Evolutionary conservation across 2,888 invertebrate genomes (phyloP).

Genomic region (Panorpa germanica): DNA sequence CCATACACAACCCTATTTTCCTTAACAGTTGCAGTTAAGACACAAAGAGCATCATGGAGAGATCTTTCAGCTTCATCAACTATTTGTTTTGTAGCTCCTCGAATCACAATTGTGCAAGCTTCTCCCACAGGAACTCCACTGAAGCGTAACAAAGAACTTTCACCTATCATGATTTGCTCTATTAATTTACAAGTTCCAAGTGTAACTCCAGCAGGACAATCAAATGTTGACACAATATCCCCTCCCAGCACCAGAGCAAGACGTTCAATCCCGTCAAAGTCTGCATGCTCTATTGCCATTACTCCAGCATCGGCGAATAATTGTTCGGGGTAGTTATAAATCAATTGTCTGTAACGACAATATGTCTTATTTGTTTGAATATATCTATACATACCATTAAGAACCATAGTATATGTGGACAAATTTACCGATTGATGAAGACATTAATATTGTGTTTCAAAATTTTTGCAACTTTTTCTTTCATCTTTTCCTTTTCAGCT

Average conservation of each 20-base stretch:
- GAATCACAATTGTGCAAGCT: slow-evolving; percentile 91
- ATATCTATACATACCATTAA: background rate
- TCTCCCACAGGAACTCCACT: slow-evolving; percentile 88
- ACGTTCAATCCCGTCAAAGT: slow-evolving; percentile 97
- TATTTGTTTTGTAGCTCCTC: slow-evolving; percentile 96
- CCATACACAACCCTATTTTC: slow-evolving; percentile 85
- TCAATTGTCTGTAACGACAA: slow-evolving; percentile 55
- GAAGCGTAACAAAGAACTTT: slow-evolving; percentile 86
- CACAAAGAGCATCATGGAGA: slow-evolving; percentile 95
- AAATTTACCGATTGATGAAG: slow-evolving; percentile 72
- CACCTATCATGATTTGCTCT: slow-evolving; percentile 97
- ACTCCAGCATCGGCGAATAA: slow-evolving; percentile 94
- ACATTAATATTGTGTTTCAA: slow-evolving; percentile 88
- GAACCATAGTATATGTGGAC: slow-evolving; percentile 3
- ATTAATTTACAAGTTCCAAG: slow-evolving; percentile 89
- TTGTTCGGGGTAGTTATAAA: slow-evolving; percentile 99
- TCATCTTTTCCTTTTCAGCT: slow-evolving; percentile 99
- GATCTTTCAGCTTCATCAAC: slow-evolving; percentile 98
- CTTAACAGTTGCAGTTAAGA: slow-evolving; percentile 84
- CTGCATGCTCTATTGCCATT: slow-evolving; percentile 99
- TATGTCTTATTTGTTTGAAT: slow-evolving; percentile 3
- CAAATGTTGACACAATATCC: slow-evolving; percentile 97
- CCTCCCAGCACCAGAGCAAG: slow-evolving; percentile 94
- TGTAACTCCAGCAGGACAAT: slow-evolving; percentile 78
- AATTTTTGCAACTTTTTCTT: slow-evolving; percentile 95